Evolutionary conservation across 2,888 invertebrate species (phyloP).

Genomic region (Phalera bucephala): DNA sequence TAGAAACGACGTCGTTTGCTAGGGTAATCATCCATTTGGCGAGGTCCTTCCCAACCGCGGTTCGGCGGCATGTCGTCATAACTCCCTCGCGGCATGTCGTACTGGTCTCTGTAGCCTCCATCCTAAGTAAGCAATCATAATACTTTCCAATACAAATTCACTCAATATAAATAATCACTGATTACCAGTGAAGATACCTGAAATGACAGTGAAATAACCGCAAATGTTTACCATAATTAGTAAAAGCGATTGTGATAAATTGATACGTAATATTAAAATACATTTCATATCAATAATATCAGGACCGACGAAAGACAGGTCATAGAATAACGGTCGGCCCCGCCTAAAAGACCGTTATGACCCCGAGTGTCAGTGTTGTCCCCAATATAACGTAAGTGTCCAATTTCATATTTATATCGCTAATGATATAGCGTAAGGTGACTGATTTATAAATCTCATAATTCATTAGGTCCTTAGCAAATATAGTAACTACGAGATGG

Average conservation of each 20-base stretch:
- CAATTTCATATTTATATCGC: too few relatives aligned
- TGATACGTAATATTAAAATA: too few relatives aligned
- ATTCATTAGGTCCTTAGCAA: too few relatives aligned
- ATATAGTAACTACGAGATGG: too few relatives aligned
- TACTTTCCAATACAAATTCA: constrained; percentile 69
- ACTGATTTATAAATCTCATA: too few relatives aligned
- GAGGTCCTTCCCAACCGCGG: constrained; percentile 82
- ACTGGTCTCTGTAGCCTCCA: constrained; percentile 81
- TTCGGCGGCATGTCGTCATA: constrained; percentile 78
- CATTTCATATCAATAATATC: too few relatives aligned
- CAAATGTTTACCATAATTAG: background rate
- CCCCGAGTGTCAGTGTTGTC: too few relatives aligned
- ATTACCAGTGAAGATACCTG: background rate
- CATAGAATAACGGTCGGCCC: too few relatives aligned
- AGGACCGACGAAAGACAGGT: too few relatives aligned
- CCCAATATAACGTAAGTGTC: too few relatives aligned
- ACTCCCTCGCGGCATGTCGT: constrained; percentile 73
- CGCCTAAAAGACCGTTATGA: too few relatives aligned
- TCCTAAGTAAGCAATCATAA: constrained; percentile 80
- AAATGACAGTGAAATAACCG: constrained; percentile 5
- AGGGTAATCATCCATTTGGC: constrained; percentile 85
- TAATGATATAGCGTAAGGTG: too few relatives aligned
- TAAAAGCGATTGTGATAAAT: background rate
- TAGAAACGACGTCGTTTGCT: constrained; percentile 86
- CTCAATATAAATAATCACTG: constrained; percentile 13